Conservation (phyloP, 2,113 vertebrate genomes). For the Motacilla tschutschensis region DNA sequence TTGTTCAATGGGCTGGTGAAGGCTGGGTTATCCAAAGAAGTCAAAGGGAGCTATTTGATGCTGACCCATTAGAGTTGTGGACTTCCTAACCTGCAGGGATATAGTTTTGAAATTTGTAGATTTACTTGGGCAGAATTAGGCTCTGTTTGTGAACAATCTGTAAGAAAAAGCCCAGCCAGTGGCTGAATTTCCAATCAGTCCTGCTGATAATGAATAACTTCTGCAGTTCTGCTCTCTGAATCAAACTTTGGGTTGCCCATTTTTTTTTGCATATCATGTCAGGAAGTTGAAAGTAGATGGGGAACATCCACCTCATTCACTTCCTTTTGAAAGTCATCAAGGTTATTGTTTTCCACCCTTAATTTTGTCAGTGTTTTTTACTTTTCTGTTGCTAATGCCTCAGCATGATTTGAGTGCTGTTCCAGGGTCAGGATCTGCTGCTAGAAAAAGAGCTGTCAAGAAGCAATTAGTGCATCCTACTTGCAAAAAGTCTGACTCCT, state of each 20-base stretch:
- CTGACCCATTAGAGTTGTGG: background rate
- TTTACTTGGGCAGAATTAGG: constrained; percentile 1
- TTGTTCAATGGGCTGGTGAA: constrained; percentile 10
- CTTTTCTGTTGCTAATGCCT: background rate
- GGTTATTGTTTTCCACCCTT: background rate
- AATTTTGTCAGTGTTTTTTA: background rate
- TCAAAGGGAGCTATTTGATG: background rate
- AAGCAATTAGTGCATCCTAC: background rate
- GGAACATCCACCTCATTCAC: background rate
- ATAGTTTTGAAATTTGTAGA: background rate
- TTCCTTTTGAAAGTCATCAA: background rate
- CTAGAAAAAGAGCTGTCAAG: background rate
- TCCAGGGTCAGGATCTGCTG: background rate
- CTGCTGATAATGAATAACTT: constrained; percentile 7
- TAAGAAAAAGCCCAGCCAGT: background rate
- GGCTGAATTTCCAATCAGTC: background rate
- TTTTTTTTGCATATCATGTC: background rate
- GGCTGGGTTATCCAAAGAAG: background rate
- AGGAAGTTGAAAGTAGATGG: background rate
- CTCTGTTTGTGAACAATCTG: background rate
- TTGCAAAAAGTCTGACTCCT: background rate
- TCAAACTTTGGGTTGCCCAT: background rate
- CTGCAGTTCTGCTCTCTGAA: background rate
- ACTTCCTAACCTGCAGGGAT: background rate
- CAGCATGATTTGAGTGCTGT: background rate